These are phyloP conservation scores for Acholoe squamosa DNA, from an alignment of 2,888 invertebrate species.

Conservation along the genomic window DNA sequence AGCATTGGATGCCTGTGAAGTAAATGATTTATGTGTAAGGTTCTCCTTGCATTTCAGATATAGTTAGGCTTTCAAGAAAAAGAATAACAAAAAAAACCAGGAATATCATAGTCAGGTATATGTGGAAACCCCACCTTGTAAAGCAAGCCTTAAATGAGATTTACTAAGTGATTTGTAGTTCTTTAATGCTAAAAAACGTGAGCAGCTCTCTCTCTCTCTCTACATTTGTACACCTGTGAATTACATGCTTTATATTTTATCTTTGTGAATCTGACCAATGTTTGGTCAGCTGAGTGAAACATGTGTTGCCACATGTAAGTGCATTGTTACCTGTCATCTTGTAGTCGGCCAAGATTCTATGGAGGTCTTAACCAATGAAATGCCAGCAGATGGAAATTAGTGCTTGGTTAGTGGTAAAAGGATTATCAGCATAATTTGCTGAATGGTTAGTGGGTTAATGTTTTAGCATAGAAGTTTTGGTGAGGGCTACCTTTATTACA, in stretches of 20 bases:
- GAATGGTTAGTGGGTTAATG: constrained; percentile 21
- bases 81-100: background rate
- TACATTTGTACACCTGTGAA: background rate
- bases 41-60: too few species aligned
- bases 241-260: constrained; percentile 28
- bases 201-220: too few species aligned
- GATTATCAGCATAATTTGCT: background rate
- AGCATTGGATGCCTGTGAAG: background rate
- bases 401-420: constrained; percentile 11
- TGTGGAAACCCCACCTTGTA: background rate
- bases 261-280: background rate
- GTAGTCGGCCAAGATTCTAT: constrained; percentile 56
- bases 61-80: background rate
- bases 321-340: constrained; percentile 61
- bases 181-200: background rate
- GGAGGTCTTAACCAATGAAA: constrained; percentile 43
- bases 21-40: background rate
- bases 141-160: background rate
- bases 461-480: background rate
- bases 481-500: constrained; percentile 7
- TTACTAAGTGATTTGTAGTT: background rate
- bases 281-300: background rate
- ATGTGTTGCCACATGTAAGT: constrained; percentile 27
- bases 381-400: constrained; percentile 52
- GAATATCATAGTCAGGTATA: background rate